Conservation (phyloP, 2,113 vertebrate genomes). For the Zingel zingel region DNA sequence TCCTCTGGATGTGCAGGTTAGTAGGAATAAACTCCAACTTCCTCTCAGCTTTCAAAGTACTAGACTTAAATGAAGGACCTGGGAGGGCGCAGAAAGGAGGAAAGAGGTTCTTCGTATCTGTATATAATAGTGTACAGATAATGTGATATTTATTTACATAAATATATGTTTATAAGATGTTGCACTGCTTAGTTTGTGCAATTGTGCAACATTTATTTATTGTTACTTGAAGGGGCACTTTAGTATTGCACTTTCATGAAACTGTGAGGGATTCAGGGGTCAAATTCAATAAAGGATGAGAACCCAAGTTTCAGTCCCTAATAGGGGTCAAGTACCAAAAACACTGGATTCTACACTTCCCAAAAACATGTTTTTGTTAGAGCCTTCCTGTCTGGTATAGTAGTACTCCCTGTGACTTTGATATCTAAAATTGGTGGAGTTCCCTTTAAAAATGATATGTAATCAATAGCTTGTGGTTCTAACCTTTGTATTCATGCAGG, state of each 20-base stretch:
- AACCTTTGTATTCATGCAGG: slow-evolving; percentile 97
- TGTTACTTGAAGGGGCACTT: not conserved
- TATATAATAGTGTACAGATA: not conserved
- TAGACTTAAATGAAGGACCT: slow-evolving; percentile 99
- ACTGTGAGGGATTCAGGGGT: not conserved
- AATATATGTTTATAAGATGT: not conserved
- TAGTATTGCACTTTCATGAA: not conserved
- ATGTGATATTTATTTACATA: not conserved
- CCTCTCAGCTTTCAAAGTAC: slow-evolving; percentile 96
- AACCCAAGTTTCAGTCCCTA: not conserved
- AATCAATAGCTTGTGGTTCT: slow-evolving; percentile 31
- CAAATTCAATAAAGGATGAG: not conserved
- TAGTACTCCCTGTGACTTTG: not conserved
- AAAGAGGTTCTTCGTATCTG: not conserved
- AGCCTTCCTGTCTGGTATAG: not conserved
- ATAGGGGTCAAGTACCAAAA: not conserved
- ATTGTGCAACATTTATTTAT: not conserved
- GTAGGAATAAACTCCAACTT: slow-evolving; percentile 98
- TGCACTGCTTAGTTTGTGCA: not conserved
- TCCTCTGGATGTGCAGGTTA: slow-evolving; percentile 97
- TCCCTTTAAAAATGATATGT: not conserved
- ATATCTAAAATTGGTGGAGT: not conserved
- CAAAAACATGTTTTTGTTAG: not conserved
- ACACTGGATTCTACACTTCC: not conserved
- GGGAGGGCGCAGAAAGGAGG: slow-evolving; percentile 23